Evolutionary conservation across 35 echinoderm and acorn worm species (phyloP).

Genomic region (Chiridota heheva): DNA sequence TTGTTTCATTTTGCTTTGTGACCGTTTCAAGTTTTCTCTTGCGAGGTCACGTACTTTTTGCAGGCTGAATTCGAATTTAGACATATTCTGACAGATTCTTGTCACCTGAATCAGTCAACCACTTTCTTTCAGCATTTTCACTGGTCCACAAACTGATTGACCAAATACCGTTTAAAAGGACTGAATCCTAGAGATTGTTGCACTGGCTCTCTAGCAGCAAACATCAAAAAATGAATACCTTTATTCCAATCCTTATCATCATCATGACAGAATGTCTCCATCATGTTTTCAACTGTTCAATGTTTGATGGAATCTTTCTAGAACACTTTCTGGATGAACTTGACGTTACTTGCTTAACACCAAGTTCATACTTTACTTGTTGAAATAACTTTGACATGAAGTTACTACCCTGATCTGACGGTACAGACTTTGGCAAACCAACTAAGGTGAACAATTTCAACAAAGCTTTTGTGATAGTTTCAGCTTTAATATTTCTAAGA

Average conservation of each 20-base stretch:
- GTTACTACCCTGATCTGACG: neutral
- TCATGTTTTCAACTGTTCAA: neutral
- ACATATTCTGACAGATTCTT: no score
- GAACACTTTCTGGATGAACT: neutral
- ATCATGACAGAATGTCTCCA: neutral
- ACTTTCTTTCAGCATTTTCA: no score
- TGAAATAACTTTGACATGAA: neutral
- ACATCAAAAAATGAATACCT: neutral
- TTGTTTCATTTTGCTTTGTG: no score
- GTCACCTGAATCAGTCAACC: no score
- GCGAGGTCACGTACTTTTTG: no score
- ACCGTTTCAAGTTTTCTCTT: no score
- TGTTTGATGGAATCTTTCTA: neutral
- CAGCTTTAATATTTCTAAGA: neutral
- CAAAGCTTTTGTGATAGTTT: neutral
- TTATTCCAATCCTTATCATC: neutral
- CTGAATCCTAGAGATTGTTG: constrained; percentile 6
- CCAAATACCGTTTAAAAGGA: no score
- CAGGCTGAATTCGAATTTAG: no score
- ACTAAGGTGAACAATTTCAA: constrained; percentile 6
- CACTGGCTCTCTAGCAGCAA: neutral
- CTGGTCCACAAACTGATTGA: no score
- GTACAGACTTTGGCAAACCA: neutral
- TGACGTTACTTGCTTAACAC: neutral
- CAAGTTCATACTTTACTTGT: neutral